Conservation (phyloP, 1,140 invertebrate species). For the Anagrus nilaparvatae region DNA sequence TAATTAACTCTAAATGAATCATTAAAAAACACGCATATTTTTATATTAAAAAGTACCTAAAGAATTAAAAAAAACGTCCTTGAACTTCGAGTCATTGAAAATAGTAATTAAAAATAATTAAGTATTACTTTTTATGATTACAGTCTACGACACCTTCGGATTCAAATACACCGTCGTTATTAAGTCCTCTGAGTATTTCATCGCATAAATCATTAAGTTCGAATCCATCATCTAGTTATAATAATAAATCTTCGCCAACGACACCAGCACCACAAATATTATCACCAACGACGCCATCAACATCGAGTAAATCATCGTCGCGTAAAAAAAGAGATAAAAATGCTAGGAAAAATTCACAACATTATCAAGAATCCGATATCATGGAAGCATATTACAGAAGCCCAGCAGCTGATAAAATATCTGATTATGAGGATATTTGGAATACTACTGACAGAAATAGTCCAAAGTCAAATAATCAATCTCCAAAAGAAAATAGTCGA, state of each 20-base stretch:
- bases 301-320: conserved; percentile 30
- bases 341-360: conserved; percentile 44
- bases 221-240: conserved; percentile 26
- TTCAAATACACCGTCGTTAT: conserved; percentile 27
- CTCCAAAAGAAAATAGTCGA: too few relatives aligned
- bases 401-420: conserved; percentile 80
- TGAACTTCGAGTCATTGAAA: too few relatives aligned
- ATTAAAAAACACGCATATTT: too few relatives aligned
- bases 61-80: too few relatives aligned
- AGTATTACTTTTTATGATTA: conserved; percentile 3
- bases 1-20: too few relatives aligned
- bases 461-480: conserved; percentile 35
- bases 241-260: conserved; percentile 20
- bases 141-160: conserved; percentile 35
- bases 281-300: conserved; percentile 36
- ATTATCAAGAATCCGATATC: conserved; percentile 73
- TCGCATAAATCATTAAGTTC: conserved; percentile 34
- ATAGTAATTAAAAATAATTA: conserved; percentile 10
- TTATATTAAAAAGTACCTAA: too few relatives aligned
- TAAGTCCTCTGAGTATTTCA: conserved; percentile 34
- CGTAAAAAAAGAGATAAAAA: conserved; percentile 35
- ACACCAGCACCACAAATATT: conserved; percentile 30
- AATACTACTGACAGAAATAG: conserved; percentile 46
- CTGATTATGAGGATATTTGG: conserved; percentile 94
- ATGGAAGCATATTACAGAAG: conserved; percentile 80